phyloP scores from a whole-genome alignment of 2,113 vertebrate species.

The Malurus melanocephalus region DNA sequence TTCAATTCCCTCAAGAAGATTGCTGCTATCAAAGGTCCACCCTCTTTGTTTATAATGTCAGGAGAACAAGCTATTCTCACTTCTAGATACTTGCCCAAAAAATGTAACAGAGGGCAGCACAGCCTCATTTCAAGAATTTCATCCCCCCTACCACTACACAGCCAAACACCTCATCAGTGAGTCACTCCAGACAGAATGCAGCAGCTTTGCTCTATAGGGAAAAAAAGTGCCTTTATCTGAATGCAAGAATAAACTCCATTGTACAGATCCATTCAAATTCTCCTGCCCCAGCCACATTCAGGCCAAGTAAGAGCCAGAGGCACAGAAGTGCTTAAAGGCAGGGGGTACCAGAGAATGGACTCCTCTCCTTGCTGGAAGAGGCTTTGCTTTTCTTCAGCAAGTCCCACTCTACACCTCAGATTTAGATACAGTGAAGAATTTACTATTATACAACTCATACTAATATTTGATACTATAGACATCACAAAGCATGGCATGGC shows the following conservation, averaged over 20 bases:
- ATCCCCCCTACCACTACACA: rapidly evolving
- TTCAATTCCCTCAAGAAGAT: background rate
- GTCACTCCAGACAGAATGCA: background rate
- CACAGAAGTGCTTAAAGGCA: background rate
- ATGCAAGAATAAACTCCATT: background rate
- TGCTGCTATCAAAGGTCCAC: background rate
- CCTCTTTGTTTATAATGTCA: background rate
- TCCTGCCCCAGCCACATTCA: background rate
- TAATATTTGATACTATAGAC: background rate
- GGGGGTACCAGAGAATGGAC: background rate
- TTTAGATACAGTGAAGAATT: background rate
- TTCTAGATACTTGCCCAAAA: background rate
- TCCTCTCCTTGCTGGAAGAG: background rate
- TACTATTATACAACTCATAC: background rate
- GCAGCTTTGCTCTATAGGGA: background rate
- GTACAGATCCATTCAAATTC: background rate
- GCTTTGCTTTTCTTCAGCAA: background rate
- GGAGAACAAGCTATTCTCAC: background rate
- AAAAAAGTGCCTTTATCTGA: background rate
- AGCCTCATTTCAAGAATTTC: background rate
- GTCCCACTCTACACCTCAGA: background rate
- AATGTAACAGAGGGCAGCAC: background rate
- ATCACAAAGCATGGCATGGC: background rate
- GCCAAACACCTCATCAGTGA: background rate
- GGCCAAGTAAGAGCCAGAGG: background rate